Base-by-base conservation (phyloP, 1,140 invertebrate genomes). In the Habropoda laboriosa region DNA sequence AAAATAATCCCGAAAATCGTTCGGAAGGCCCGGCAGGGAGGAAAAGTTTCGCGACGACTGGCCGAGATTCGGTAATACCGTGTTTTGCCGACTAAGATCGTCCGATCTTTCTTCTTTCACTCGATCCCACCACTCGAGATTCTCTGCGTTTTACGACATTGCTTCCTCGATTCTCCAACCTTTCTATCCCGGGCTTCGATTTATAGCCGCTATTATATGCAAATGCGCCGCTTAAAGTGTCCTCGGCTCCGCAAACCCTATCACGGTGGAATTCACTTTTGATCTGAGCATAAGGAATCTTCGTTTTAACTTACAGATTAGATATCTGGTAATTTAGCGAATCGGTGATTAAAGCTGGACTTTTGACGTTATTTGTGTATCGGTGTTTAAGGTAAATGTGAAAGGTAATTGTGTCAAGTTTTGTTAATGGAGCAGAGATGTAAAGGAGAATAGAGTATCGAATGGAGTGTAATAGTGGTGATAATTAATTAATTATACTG, bases 1-100 rank as follows among this genome's bases (percentile, higher is more conserved):
- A 73, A 79, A 79, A 79, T 35, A 77, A 77, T 70, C 74, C 42
- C 53, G 64, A 70, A 77, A 77, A 68, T 77, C 64, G 40, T 16
- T 32, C 16, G 40, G 55, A 58, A 18, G 32, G n/a, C 30, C 32
- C 1, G 42, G n/a, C n/a, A n/a, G n/a, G n/a, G n/a, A n/a, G 27
- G 21, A 21, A 49, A 79, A 79, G 58, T 79, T 72, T 73, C 57
- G 55, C 57, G 68, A 73, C 67, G 68, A 57, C 55, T 73, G 42
- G 24, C 42, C 57, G 45, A 35, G 53, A 58, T 73, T 42, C 68
- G 67, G 57, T 58, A 68, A 77, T 70, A 30, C 30, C 53, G 51
- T 38, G 42, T 13, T 61, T 38, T n/a, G 16, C 49, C n/a, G 40
- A 32, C 35, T 38, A 16, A 53, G 38, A 55, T 55, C 73, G 49